Base-by-base conservation (phyloP, 2,113 vertebrate species). In the Anarrhichthys ocellatus region DNA sequence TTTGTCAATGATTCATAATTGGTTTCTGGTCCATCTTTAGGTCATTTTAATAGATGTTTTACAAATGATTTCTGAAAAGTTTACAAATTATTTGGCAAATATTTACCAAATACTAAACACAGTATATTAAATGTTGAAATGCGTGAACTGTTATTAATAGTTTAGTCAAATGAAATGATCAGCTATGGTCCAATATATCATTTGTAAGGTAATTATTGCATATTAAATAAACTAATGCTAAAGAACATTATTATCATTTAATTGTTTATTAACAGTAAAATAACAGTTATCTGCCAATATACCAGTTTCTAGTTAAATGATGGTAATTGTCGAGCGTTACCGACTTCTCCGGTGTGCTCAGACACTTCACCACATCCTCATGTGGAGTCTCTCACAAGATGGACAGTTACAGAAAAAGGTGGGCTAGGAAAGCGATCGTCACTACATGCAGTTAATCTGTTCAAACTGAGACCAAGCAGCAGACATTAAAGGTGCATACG, bases 331-430 rank as follows among this genome's bases (percentile, higher is more conserved):
- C 3, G 3, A 48, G 14, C 44, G 13, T 14, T 27, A 27, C 9
- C 11, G 38, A 42, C 14, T 38, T 38, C 54, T n/a, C 14, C 2
- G 20, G 17, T 32, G 6, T 56, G 54, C 6, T 56, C 22, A 15
- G n/a, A 48, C 18, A 73, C n/a, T 73, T 52, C 34, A 63, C 38
- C 59, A 32, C 59, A 38, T 11, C 24, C 6, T 78, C 17, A 29
- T 24, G 32, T 29, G 32, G 14, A 44, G 46, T 64, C 76, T 76
- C 65, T 34, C 20, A 7, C n/a, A 64, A 44, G 66, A 62, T 38
- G 38, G 22, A 13, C 52, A 73, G 79, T 54, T 68, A 66, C 42
- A 80, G 32, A 27, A 73, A 70, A 72, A 67, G 66, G 5, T 18
- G 67, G n/a, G n/a, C 38, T 8, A 44, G 27, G 20, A 48, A 32